Percentiles rank a stretch among this genome's conserved stretches.
These are phyloP conservation scores for Chroicocephalus ridibundus DNA, from an alignment of 2,113 vertebrate genomes.

Conservation along the genomic window DNA sequence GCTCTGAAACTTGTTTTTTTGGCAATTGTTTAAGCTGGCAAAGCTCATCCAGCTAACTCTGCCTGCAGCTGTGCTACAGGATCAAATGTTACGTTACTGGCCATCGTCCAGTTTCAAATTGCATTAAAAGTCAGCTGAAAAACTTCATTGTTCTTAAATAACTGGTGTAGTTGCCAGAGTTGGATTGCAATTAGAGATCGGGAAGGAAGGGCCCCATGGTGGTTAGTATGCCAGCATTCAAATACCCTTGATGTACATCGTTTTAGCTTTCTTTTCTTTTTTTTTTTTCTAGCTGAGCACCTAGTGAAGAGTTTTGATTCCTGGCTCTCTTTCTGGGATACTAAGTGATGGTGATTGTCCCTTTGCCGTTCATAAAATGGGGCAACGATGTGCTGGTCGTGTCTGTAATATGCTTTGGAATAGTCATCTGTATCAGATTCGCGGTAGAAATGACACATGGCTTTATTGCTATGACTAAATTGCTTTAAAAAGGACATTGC, in stretches of 20 bases:
- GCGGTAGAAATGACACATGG: background rate
- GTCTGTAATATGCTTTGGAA: background rate
- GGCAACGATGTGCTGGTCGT: accelerated
- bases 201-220: background rate
- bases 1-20: background rate
- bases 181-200: background rate
- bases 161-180: slow-evolving; percentile 10
- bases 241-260: background rate
- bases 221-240: background rate
- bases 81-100: slow-evolving; percentile 31
- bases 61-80: slow-evolving; percentile 44
- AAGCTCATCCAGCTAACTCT: background rate
- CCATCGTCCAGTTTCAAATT: slow-evolving; percentile 28
- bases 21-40: background rate
- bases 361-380: background rate
- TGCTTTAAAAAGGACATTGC: background rate
- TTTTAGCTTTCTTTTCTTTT: background rate
- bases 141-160: slow-evolving; percentile 60
- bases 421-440: background rate
- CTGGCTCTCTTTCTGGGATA: background rate
- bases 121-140: slow-evolving; percentile 65
- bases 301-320: background rate
- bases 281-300: background rate
- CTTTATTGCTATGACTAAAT: background rate
- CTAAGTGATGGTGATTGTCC: background rate